Base-by-base conservation (phyloP, 2,797 vertebrate species). In the Discoglossus pictus region DNA sequence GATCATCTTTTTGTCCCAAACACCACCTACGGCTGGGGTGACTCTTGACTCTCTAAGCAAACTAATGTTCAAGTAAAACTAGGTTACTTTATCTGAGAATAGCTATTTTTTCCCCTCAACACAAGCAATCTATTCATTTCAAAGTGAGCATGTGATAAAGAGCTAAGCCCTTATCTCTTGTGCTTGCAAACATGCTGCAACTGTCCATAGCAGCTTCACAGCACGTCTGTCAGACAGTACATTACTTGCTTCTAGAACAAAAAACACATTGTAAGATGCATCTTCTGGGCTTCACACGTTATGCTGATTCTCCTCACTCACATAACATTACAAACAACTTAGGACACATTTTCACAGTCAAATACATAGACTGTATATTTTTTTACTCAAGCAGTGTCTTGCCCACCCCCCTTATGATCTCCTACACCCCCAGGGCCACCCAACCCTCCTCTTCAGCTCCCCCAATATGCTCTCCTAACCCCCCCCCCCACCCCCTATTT, bases 51-150 rank as follows among this genome's bases (percentile, higher is more conserved):
- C 38, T 21, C 21, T 51, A 12, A 51, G 34, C 44, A 31, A 13
- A 7, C 6, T 18, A 44, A 35, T 10, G 7, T 18, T 47, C 16
- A 35, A 51, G 12, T 35, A 1, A 60, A 68, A 35, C 46, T 34
- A 50, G 24, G 47, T 60, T 60, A 52, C 39, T 60, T n/a, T 60
- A 61, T 61, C 42, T 15, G 4, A n/a, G 25, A 24, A 39, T 13
- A 24, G 27, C 18, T 6, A 20, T 11, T 3, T 18, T 18, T 44
- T 20, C 7, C 17, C 17, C 15, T 38, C 12, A 6, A 25, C 17
- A 60, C 55, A 61, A 68, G 16, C 44, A 50, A 25, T 68, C 56
- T 61, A 53, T 68, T 61, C 48, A 61, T 61, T 21, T 42, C 25
- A 17, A 47, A n/a, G 55, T 2, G 40, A 53, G 21, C 48, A 53